Evolutionary conservation across 2,797 vertebrate species (phyloP).

Genomic region (Tarsius wallacei): DNA sequence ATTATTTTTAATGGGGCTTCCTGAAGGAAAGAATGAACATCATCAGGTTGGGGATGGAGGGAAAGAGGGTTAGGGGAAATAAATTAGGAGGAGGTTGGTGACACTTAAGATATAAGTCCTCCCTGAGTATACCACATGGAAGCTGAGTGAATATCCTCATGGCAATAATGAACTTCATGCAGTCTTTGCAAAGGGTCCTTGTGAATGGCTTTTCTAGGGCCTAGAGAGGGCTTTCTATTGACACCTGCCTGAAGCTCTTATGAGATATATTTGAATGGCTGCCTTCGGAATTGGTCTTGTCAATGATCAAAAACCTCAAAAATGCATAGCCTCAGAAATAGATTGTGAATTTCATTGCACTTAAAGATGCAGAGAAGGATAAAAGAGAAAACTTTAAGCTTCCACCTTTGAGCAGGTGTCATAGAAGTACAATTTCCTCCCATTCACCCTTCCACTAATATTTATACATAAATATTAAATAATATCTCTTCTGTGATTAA

Average conservation of each 20-base stretch:
- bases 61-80: background rate
- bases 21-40: background rate
- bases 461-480: background rate
- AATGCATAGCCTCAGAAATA: background rate
- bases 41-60: background rate
- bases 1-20: background rate
- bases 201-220: background rate
- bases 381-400: background rate
- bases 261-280: background rate
- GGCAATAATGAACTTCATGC: background rate
- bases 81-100: background rate
- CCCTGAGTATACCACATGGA: background rate
- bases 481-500: background rate
- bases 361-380: background rate
- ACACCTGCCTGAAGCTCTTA: background rate
- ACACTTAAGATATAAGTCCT: background rate
- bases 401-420: background rate
- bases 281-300: constrained; percentile 4
- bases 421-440: background rate
- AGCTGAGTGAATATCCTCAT: background rate
- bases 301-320: background rate
- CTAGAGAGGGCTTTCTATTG: background rate
- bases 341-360: background rate
- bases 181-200: background rate
- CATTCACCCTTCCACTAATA: background rate